Evolutionary conservation across 2,113 vertebrate genomes (phyloP).

Genomic region (Cynopterus brachyotis): DNA sequence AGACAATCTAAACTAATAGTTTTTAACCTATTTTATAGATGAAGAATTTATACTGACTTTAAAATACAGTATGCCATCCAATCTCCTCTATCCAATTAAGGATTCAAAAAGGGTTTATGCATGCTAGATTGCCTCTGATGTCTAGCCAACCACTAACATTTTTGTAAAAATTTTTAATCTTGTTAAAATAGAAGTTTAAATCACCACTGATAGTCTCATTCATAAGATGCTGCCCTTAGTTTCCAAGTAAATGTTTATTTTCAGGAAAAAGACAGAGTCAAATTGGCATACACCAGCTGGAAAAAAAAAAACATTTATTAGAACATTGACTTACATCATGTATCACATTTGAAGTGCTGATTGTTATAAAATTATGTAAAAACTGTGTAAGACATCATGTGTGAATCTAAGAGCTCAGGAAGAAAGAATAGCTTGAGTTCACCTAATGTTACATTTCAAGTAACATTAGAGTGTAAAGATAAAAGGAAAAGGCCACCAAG

Average conservation of each 20-base stretch:
- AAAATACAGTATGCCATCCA: not conserved
- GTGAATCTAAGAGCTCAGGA: not conserved
- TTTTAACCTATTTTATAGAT: not conserved
- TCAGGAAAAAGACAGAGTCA: not conserved
- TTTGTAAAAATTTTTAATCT: not conserved
- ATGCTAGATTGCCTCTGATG: not conserved
- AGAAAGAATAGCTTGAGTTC: not conserved
- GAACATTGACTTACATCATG: not conserved
- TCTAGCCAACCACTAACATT: not conserved
- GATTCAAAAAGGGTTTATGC: not conserved
- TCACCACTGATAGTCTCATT: not conserved
- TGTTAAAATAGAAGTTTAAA: conserved; percentile 43
- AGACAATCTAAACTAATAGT: not conserved
- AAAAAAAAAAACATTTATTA: not conserved
- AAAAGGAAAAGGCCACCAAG: conserved; percentile 50
- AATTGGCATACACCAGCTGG: conserved; percentile 38
- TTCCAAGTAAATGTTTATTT: conserved; percentile 53
- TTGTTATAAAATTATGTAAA: not conserved
- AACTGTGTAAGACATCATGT: not conserved
- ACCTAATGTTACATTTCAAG: conserved; percentile 22
- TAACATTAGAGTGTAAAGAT: conserved; percentile 55
- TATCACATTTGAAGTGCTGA: not conserved
- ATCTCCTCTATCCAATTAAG: not conserved
- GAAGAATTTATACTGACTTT: not conserved
- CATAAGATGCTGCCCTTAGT: conserved; percentile 4